phyloP scores from a whole-genome alignment of 2,797 vertebrate species.

The Protosalanx chinensis region DNA sequence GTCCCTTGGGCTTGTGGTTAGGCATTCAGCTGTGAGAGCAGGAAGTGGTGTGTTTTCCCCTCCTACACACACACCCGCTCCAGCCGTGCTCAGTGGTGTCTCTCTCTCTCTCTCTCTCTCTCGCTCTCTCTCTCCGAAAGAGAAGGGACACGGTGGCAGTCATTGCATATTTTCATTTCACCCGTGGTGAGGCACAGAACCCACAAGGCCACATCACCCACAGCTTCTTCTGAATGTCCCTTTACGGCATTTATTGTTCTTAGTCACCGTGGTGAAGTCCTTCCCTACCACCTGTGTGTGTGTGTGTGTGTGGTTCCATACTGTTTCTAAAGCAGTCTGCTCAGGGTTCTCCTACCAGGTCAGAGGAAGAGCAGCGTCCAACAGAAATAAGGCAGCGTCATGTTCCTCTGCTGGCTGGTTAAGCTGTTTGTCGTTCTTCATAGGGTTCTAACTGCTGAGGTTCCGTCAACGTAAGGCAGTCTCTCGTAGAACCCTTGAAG shows the following conservation, averaged over 20 bases:
- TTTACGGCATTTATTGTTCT: constrained; percentile 26
- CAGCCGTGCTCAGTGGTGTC: background rate
- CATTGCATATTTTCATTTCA: constrained; percentile 67
- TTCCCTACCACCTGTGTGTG: constrained; percentile 22
- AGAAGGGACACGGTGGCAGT: constrained; percentile 46
- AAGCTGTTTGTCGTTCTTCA: constrained; percentile 15
- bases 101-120: constrained; percentile 19
- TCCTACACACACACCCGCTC: background rate
- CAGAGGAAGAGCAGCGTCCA: constrained; percentile 47
- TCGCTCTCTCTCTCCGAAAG: constrained; percentile 23
- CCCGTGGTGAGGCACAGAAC: constrained; percentile 50
- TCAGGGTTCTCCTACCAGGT: constrained; percentile 33
- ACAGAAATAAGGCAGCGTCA: constrained; percentile 76
- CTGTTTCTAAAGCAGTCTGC: constrained; percentile 28
- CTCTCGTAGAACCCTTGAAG: constrained; percentile 3
- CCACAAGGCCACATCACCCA: constrained; percentile 55
- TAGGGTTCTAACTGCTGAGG: constrained; percentile 39
- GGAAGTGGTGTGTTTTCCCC: constrained; percentile 19
- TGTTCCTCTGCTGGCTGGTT: constrained; percentile 38
- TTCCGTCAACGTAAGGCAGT: background rate
- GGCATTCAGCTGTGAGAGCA: constrained; percentile 35
- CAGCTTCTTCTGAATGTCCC: constrained; percentile 42
- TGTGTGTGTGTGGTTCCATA: constrained; percentile 44
- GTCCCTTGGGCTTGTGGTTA: constrained; percentile 45
- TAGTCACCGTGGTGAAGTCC: constrained; percentile 29